phyloP scores from a whole-genome alignment of 2,797 vertebrate species.

The Pipistrellus kuhlii region DNA sequence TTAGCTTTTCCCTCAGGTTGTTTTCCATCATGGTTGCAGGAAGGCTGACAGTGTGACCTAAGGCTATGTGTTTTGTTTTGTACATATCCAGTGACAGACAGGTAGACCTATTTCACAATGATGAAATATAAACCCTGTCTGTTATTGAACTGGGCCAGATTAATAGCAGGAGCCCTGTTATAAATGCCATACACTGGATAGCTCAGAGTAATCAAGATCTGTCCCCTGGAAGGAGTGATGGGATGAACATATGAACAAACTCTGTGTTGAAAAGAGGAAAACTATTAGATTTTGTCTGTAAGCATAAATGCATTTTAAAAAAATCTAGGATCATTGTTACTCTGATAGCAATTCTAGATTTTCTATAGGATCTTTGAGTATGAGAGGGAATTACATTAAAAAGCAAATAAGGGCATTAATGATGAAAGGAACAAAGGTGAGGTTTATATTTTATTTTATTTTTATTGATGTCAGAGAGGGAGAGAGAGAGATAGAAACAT shows the following conservation, averaged over 20 bases:
- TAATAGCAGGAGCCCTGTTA: background rate
- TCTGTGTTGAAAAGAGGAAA: background rate
- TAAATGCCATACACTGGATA: background rate
- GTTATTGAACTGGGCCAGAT: background rate
- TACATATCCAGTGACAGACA: background rate
- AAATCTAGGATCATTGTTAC: background rate
- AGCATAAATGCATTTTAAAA: background rate
- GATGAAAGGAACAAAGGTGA: background rate
- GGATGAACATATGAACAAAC: background rate
- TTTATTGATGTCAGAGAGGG: background rate
- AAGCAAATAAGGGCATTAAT: background rate
- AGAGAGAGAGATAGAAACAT: no score
- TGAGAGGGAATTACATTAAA: background rate
- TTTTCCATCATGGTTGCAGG: background rate
- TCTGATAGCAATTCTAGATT: background rate
- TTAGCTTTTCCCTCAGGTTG: background rate
- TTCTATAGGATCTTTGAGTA: background rate
- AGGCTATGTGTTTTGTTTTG: background rate
- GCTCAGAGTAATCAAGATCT: background rate
- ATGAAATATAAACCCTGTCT: background rate
- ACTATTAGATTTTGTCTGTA: background rate
- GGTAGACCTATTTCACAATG: background rate
- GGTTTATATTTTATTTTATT: background rate
- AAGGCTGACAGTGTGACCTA: background rate
- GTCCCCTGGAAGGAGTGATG: background rate